Conservation (phyloP, 2,113 vertebrate species). For the Varanus komodoensis region DNA sequence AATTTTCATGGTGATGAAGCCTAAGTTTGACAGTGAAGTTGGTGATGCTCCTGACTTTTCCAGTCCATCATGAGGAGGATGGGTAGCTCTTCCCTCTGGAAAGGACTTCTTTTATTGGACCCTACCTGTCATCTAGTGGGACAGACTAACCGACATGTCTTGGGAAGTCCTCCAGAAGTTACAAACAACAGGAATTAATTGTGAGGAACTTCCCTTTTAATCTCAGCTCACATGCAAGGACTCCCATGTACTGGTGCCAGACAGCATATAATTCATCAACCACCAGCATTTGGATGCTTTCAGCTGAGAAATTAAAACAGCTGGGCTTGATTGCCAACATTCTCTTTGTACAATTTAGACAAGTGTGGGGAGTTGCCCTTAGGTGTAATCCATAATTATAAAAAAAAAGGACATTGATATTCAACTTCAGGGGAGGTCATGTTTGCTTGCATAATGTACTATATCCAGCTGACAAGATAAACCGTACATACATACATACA, state of each 20-base stretch:
- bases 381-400: neutral
- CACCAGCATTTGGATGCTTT: neutral
- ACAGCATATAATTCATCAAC: neutral
- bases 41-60: too few relatives aligned
- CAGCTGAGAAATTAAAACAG: neutral
- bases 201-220: neutral
- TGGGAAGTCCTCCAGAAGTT: too few relatives aligned
- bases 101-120: too few relatives aligned
- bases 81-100: too few relatives aligned
- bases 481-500: conserved; percentile 48
- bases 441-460: neutral
- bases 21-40: too few relatives aligned
- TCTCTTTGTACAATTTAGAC: neutral
- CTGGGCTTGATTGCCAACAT: neutral
- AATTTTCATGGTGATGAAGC: too few relatives aligned
- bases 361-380: fast-evolving
- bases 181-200: too few relatives aligned
- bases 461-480: conserved; percentile 23
- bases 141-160: too few relatives aligned
- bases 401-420: neutral
- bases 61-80: too few relatives aligned
- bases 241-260: too few relatives aligned
- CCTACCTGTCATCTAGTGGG: too few relatives aligned
- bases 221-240: neutral
- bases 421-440: fast-evolving